These are phyloP conservation scores for Amazonetta brasiliensis DNA, from an alignment of 2,797 vertebrate genomes.

Conservation along the genomic window DNA sequence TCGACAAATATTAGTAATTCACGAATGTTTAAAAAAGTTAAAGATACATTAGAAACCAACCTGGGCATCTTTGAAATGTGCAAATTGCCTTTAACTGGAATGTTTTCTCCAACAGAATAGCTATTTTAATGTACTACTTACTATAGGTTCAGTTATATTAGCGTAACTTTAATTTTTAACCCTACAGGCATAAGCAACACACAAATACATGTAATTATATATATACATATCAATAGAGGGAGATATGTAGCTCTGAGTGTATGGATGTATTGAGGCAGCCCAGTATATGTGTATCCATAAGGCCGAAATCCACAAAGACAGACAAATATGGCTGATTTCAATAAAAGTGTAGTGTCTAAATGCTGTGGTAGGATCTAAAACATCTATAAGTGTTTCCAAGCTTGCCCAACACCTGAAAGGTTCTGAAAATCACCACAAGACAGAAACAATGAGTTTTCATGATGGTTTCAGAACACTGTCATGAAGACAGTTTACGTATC, in stretches of 20 bases:
- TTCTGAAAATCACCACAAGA: neutral
- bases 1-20: neutral
- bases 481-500: conserved; percentile 43
- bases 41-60: neutral
- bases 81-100: neutral
- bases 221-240: neutral
- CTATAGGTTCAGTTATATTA: neutral
- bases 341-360: neutral
- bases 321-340: neutral
- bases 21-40: no score
- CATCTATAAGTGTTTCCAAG: neutral
- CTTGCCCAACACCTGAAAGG: neutral
- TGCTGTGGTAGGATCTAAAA: neutral
- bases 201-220: neutral
- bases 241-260: neutral
- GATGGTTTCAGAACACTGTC: conserved; percentile 37
- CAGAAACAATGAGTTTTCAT: neutral
- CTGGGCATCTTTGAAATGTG: neutral
- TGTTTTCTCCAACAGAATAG: neutral
- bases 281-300: neutral
- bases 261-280: neutral
- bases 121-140: neutral
- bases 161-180: neutral
- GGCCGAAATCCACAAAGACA: neutral
- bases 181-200: neutral